A percentile compares a stretch with the other conserved stretches of the same genome.
These are phyloP conservation scores for Apocheima hispidaria DNA, from an alignment of 2,888 invertebrate species.

Conservation along the genomic window DNA sequence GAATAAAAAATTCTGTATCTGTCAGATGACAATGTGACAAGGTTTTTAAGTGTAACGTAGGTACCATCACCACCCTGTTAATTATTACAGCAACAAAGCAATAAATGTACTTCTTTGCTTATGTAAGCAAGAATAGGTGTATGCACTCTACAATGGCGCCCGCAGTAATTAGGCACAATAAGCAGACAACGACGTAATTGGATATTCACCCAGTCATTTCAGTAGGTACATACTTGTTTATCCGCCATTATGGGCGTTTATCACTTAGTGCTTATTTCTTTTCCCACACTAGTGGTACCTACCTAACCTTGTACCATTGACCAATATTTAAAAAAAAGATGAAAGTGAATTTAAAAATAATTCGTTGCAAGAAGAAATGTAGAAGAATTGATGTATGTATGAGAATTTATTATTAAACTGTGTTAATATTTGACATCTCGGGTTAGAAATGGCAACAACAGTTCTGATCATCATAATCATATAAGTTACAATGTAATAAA, in stretches of 20 bases:
- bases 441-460: too few species aligned
- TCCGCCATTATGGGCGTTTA: conserved; percentile 7
- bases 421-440: too few species aligned
- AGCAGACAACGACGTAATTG: conserved; percentile 20
- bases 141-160: conserved; percentile 16
- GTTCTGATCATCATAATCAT: too few species aligned
- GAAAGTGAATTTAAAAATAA: too few species aligned
- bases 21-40: too few species aligned
- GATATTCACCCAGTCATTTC: conserved; percentile 15
- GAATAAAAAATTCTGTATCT: too few species aligned
- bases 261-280: neutral
- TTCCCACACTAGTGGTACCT: conserved; percentile 1
- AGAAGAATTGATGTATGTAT: too few species aligned
- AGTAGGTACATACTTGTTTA: neutral
- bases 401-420: too few species aligned
- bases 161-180: conserved; percentile 25
- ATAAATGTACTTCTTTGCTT: neutral
- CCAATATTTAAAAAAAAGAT: too few species aligned
- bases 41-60: neutral
- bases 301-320: neutral
- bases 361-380: too few species aligned
- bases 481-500: too few species aligned
- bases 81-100: neutral
- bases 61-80: neutral
- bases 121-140: conserved; percentile 9